phyloP scores from a whole-genome alignment of 2,888 invertebrate genomes.

The Nasonia oneida region DNA sequence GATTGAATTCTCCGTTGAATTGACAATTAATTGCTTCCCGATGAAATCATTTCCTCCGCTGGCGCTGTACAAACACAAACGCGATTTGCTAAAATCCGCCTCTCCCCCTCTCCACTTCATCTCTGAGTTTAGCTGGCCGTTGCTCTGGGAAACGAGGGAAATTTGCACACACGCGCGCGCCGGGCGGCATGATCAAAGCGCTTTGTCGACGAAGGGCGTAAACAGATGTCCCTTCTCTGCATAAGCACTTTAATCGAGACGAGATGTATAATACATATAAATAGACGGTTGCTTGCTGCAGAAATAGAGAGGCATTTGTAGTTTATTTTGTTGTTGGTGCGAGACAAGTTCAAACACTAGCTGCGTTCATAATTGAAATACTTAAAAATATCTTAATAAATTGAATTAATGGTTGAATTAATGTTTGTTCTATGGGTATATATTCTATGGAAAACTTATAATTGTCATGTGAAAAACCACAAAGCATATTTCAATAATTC shows the following conservation, averaged over 20 bases:
- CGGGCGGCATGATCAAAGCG: constrained; percentile 45
- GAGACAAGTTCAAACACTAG: background rate
- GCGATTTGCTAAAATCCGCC: constrained; percentile 48
- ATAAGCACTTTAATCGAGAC: constrained; percentile 38
- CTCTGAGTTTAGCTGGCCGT: constrained; percentile 48
- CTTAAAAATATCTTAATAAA: background rate
- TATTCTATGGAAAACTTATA: no score
- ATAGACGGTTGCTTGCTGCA: background rate
- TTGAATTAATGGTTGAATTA: background rate
- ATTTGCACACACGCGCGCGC: constrained; percentile 1
- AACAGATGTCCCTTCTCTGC: constrained; percentile 45
- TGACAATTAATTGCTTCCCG: constrained; percentile 56
- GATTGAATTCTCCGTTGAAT: constrained; percentile 45
- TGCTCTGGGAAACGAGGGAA: constrained; percentile 55
- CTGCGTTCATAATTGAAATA: background rate
- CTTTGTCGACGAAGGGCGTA: constrained; percentile 50
- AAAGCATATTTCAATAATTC: no score
- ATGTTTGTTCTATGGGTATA: background rate
- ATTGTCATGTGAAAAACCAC: no score
- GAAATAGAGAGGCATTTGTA: background rate
- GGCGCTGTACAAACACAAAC: constrained; percentile 43
- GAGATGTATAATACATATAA: background rate
- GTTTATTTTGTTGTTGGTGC: background rate
- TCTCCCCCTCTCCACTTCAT: constrained; percentile 41
- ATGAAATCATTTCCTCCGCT: constrained; percentile 45